phyloP scores from a whole-genome alignment of 2,113 vertebrate species.

The Nyctibius bracteatus region DNA sequence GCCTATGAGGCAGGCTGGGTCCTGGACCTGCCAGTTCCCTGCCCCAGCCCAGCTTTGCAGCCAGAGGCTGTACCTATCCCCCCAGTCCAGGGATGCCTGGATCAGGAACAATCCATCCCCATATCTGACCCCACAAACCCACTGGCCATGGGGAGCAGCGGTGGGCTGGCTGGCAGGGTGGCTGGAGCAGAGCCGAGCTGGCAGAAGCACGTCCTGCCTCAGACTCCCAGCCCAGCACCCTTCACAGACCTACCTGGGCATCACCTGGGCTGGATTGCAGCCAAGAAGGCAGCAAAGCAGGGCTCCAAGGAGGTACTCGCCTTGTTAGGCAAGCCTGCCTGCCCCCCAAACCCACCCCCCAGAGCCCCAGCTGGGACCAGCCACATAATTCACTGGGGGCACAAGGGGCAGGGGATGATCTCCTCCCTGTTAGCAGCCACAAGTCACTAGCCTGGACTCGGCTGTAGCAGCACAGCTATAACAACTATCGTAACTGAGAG shows the following conservation, averaged over 20 bases:
- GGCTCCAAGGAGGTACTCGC: neutral
- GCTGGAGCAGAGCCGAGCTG: neutral
- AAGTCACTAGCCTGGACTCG: neutral
- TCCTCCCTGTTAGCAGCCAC: neutral
- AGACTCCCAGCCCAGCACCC: neutral
- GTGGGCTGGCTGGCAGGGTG: too few species aligned
- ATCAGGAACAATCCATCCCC: neutral
- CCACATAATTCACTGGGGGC: neutral
- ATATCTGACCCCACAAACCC: neutral
- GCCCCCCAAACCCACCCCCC: too few species aligned
- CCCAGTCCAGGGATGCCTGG: neutral
- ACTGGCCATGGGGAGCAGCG: neutral
- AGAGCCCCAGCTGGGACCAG: neutral
- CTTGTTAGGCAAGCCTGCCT: neutral
- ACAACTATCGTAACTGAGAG: neutral
- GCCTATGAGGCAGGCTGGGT: neutral
- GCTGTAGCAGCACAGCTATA: neutral
- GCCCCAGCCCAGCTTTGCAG: neutral
- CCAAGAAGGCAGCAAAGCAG: neutral
- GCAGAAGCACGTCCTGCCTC: neutral
- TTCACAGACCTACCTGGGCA: neutral
- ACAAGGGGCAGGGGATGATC: neutral
- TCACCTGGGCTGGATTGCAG: rapidly evolving
- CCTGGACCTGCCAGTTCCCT: neutral
- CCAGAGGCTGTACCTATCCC: neutral